A percentile compares a stretch with the other conserved stretches of the same genome.
These are phyloP conservation scores for Psammodynastes pulverulentus DNA, from an alignment of 2,113 vertebrate genomes.

Conservation along the genomic window DNA sequence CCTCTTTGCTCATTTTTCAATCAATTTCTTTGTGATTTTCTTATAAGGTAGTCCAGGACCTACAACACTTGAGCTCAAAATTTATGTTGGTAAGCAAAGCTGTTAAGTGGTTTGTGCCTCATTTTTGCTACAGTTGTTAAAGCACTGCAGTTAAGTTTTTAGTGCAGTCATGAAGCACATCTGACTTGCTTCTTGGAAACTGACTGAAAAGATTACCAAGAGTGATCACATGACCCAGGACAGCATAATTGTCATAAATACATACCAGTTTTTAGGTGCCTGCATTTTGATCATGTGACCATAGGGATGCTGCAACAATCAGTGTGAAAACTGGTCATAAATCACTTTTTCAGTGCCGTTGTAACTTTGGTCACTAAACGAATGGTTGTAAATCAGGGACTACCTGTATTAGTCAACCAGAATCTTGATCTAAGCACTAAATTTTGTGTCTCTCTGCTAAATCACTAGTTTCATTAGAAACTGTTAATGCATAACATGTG, in stretches of 20 bases:
- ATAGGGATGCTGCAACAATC: neutral
- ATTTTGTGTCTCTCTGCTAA: neutral
- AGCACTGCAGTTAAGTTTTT: neutral
- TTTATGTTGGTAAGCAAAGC: neutral
- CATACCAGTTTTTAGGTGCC: neutral
- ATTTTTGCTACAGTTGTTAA: neutral
- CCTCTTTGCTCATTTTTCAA: neutral
- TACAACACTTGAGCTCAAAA: neutral
- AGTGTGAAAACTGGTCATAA: neutral
- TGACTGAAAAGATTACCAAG: neutral
- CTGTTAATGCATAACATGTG: neutral
- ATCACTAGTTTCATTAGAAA: neutral
- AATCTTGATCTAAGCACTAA: neutral
- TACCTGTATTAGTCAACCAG: neutral
- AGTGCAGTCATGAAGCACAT: neutral
- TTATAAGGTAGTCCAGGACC: neutral
- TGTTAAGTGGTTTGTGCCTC: neutral
- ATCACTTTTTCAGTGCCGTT: neutral
- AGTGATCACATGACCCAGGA: neutral
- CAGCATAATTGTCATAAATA: neutral
- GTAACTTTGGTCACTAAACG: neutral
- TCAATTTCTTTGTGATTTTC: neutral
- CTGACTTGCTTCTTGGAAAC: neutral
- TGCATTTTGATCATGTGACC: neutral
- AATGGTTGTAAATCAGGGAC: neutral